Evolutionary conservation across 2,797 vertebrate species (phyloP), one percentile per base, ranked within the genome.

Genomic region (Gadopsis marmoratus): DNA sequence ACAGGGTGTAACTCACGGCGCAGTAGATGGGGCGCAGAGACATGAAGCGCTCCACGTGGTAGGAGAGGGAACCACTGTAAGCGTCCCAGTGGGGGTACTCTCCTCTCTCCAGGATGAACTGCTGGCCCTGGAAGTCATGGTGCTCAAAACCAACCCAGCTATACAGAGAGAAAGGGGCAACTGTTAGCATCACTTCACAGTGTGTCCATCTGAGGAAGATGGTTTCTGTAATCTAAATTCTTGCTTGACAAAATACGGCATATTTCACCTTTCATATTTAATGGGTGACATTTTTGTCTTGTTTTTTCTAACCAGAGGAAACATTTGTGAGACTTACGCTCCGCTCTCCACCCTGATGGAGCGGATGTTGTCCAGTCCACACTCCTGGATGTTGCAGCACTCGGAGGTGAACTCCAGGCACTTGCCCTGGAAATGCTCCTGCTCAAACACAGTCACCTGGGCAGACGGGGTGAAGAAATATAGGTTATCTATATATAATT

Each of bases 121-220:
- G 96, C 93, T 96, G 96, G 67, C 96, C 96, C 89, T 96, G 95
- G 94, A 96, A 96, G 86, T 95, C 95, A 31, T 96, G 95, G 92
- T 96, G 96, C 93, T 96, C 96, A 23, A 94, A 96, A 58, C 95
- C 96, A 85, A 96, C 95, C 95, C 95, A 96, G 86, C 96, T 96
- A 66, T 51, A 79, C 31, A 80, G 37, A 73, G 41, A 75, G 7
- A 83, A 26, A 72, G 35, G 54, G 7, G 31, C 35, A 68, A 4
- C 16, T 10, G 35, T 74, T 75, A 43, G 31, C 56, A 47, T 55
- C 23, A 45, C 31, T 17, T 51, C 3, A 37, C 43, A 14, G 47
- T 7, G 33, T 16, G 17, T 11, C 13, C 17, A 19, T 21, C 64
- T 50, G 47, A 47, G 17, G 35, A 19, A 0, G 2, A 23, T 41